Conservation (phyloP, 2,888 invertebrate species). For the Aromia moschata region DNA sequence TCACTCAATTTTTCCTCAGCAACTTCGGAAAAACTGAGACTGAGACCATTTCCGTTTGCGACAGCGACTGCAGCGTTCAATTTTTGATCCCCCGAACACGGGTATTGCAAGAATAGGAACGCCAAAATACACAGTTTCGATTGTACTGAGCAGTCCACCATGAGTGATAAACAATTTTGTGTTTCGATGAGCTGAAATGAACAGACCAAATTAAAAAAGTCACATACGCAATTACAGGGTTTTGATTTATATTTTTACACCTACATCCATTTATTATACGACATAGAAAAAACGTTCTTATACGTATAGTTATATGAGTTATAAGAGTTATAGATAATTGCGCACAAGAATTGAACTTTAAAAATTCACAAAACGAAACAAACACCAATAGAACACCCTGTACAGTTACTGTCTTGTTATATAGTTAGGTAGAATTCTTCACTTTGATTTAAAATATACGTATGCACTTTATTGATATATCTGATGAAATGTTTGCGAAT, state of each 20-base stretch:
- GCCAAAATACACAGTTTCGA: slow-evolving; percentile 67
- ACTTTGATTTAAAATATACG: too few relatives aligned
- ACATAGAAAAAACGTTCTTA: too few relatives aligned
- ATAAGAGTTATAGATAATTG: neutral
- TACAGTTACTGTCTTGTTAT: too few relatives aligned
- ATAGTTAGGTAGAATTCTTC: too few relatives aligned
- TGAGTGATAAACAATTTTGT: slow-evolving; percentile 69
- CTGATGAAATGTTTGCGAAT: too few relatives aligned
- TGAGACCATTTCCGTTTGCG: slow-evolving; percentile 47
- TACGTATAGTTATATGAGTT: neutral
- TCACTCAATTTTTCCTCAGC: slow-evolving; percentile 59
- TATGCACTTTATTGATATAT: too few relatives aligned
- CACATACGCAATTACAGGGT: too few relatives aligned
- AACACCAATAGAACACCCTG: too few relatives aligned
- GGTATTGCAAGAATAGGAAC: slow-evolving; percentile 67
- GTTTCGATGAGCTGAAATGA: slow-evolving; percentile 64
- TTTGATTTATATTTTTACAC: too few relatives aligned
- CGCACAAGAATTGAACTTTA: neutral
- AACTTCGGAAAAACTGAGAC: slow-evolving; percentile 62
- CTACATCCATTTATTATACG: too few relatives aligned
- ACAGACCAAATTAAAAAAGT: too few relatives aligned
- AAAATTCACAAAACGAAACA: too few relatives aligned
- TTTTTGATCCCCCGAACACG: slow-evolving; percentile 65
- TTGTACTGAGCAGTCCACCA: slow-evolving; percentile 68
- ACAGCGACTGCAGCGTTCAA: slow-evolving; percentile 63